A percentile compares a stretch with the other conserved stretches of the same genome.
Conservation (phyloP, 2,797 vertebrate genomes). For the Danio albolineatus region DNA sequence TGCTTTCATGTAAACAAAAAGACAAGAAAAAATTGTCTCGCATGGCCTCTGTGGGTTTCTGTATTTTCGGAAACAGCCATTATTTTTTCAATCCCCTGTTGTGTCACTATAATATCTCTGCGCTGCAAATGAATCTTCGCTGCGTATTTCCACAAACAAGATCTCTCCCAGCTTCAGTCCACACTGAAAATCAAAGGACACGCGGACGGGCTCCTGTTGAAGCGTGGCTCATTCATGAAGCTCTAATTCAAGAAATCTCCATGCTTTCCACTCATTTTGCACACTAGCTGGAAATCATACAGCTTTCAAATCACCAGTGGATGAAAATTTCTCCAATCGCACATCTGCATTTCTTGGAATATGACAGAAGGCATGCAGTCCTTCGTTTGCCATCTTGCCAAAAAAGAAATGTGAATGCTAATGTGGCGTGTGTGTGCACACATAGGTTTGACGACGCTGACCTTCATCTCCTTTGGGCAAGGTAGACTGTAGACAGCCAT, state of each 20-base stretch:
- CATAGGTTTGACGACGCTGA: slow-evolving; percentile 60
- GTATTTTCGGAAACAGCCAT: neutral
- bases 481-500: slow-evolving; percentile 67
- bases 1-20: neutral
- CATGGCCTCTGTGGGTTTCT: neutral
- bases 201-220: neutral
- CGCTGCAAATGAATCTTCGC: neutral
- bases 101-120: neutral
- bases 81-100: slow-evolving; percentile 1
- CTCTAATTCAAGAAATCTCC: slow-evolving; percentile 13
- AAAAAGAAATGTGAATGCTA: slow-evolving; percentile 34
- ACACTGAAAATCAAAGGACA: slow-evolving; percentile 10
- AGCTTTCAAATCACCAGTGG: slow-evolving; percentile 19
- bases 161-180: neutral
- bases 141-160: neutral
- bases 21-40: neutral
- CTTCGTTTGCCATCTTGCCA: neutral
- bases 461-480: slow-evolving; percentile 73
- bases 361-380: slow-evolving; percentile 11
- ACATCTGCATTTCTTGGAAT: slow-evolving; percentile 14
- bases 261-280: neutral
- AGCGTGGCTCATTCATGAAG: neutral
- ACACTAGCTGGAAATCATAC: neutral
- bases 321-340: slow-evolving; percentile 13
- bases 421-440: slow-evolving; percentile 17